Percentiles rank a stretch among this genome's conserved stretches.
Conservation (phyloP, 2,113 vertebrate species). For the Corythornis cristatus region DNA sequence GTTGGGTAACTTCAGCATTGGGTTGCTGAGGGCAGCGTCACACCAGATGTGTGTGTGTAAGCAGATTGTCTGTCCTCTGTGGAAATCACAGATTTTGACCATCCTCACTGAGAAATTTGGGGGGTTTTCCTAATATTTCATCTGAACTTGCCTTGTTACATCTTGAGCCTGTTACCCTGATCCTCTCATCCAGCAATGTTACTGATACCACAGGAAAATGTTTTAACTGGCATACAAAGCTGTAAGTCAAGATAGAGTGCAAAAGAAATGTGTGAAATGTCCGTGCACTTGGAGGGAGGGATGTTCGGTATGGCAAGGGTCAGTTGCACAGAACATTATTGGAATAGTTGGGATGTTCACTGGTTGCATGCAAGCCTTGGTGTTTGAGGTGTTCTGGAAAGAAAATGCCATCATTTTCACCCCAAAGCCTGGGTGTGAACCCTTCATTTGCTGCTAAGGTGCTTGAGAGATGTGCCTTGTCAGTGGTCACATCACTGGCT, state of each 20-base stretch:
- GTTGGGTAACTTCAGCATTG: fast-evolving
- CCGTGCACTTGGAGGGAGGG: background rate
- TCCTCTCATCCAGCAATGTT: background rate
- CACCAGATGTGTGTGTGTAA: fast-evolving
- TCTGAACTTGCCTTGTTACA: background rate
- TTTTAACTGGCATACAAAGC: background rate
- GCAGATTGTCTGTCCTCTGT: background rate
- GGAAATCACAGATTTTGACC: background rate
- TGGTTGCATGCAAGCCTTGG: background rate
- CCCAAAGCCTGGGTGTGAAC: background rate
- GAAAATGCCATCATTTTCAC: background rate
- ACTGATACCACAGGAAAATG: background rate
- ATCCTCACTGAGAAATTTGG: background rate
- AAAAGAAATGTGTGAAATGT: background rate
- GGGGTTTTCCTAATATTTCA: too few relatives aligned
- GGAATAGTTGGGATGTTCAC: background rate
- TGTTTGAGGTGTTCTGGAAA: background rate
- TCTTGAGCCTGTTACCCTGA: background rate
- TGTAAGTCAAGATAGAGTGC: background rate
- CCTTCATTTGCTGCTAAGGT: background rate
- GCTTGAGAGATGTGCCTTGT: background rate
- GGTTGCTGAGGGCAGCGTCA: background rate
- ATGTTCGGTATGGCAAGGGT: background rate
- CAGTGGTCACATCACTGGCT: background rate
- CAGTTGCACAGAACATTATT: background rate